phyloP scores from a whole-genome alignment of 2,113 vertebrate genomes.

The Mirza zaza region DNA sequence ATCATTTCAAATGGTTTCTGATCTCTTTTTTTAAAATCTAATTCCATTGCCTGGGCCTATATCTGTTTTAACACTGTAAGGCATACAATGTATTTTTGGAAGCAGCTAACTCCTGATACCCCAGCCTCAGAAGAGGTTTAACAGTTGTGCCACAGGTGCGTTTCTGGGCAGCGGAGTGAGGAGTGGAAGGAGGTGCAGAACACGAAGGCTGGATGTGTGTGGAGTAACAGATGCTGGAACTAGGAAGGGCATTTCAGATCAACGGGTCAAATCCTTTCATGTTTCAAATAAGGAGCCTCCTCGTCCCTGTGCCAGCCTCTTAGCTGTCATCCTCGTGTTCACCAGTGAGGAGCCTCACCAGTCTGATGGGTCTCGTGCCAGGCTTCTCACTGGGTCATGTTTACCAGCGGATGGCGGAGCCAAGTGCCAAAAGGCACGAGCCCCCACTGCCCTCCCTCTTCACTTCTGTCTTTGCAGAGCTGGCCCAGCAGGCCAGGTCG shows the following conservation, averaged over 20 bases:
- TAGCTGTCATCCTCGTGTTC: neutral
- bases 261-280: neutral
- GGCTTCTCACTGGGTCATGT: neutral
- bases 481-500: neutral
- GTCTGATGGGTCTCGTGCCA: neutral
- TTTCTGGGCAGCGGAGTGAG: neutral
- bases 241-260: neutral
- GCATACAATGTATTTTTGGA: neutral
- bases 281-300: neutral
- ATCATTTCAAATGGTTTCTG: neutral
- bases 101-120: neutral
- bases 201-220: neutral
- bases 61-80: neutral
- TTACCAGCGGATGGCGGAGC: neutral
- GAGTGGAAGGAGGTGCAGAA: neutral
- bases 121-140: neutral
- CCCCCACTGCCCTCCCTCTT: fast-evolving
- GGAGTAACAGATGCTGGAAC: neutral
- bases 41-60: neutral
- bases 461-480: neutral
- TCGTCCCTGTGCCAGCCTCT: neutral
- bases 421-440: neutral
- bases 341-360: neutral
- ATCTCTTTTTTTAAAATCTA: neutral
- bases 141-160: fast-evolving